phyloP scores from a whole-genome alignment of 2,797 vertebrate species.

The Pseudochromis fuscus region DNA sequence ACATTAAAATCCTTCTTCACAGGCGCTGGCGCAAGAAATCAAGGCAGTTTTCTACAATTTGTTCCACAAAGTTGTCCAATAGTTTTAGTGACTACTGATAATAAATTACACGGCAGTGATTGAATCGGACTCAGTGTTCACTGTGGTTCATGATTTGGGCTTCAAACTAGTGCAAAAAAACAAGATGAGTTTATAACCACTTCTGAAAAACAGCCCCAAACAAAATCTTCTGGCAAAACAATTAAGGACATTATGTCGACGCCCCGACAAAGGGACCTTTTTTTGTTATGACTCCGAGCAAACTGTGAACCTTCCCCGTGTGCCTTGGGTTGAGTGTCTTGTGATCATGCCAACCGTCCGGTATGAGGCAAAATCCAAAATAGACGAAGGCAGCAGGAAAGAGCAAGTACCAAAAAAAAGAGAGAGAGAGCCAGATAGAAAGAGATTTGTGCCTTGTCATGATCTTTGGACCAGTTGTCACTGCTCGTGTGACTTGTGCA shows the following conservation, averaged over 20 bases:
- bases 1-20: slow-evolving; percentile 24
- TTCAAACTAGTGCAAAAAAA: slow-evolving; percentile 31
- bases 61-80: not conserved
- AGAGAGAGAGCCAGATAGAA: slow-evolving; percentile 17
- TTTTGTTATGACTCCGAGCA: slow-evolving; percentile 65
- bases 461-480: slow-evolving; percentile 67
- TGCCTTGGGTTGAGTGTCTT: slow-evolving; percentile 71
- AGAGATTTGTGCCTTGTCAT: slow-evolving; percentile 44
- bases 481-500: slow-evolving; percentile 70
- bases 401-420: slow-evolving; percentile 16
- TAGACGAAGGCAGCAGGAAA: slow-evolving; percentile 49
- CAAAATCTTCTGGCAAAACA: slow-evolving; percentile 56
- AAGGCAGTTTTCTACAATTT: slow-evolving; percentile 19
- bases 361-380: slow-evolving; percentile 52
- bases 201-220: slow-evolving; percentile 39
- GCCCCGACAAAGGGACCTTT: slow-evolving; percentile 70
- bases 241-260: slow-evolving; percentile 52
- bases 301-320: slow-evolving; percentile 56
- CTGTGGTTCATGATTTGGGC: slow-evolving; percentile 26
- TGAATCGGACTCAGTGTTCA: slow-evolving; percentile 28
- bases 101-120: slow-evolving; percentile 34
- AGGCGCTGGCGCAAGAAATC: slow-evolving; percentile 24
- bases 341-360: slow-evolving; percentile 66
- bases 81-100: slow-evolving; percentile 8
- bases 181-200: slow-evolving; percentile 17